Percentiles rank a stretch among this genome's conserved stretches.
These are phyloP conservation scores for Acanthopagrus latus DNA, from an alignment of 2,797 vertebrate species.

Conservation along the genomic window DNA sequence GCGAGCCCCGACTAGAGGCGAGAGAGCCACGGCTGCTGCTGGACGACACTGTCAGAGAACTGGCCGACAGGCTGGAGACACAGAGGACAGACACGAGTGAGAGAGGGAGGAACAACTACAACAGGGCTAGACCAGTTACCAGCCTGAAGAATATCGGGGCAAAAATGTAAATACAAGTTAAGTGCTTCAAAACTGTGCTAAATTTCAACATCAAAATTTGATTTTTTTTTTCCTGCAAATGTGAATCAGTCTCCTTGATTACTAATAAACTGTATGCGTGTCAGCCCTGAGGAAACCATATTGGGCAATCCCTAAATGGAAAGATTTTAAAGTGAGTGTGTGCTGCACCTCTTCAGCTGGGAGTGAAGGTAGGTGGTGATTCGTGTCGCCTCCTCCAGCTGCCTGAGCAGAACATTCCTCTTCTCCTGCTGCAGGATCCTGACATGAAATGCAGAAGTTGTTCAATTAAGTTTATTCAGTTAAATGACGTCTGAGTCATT, in stretches of 20 bases:
- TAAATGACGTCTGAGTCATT: neutral
- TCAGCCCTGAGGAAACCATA: too few species aligned
- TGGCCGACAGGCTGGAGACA: conserved; percentile 91
- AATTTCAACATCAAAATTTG: too few species aligned
- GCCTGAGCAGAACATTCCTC: conserved; percentile 93
- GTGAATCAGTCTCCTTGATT: too few species aligned
- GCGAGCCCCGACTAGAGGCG: conserved; percentile 94
- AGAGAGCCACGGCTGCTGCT: conserved; percentile 97
- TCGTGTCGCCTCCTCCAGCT: conserved; percentile 95
- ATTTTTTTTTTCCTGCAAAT: too few species aligned
- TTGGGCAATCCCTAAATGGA: too few species aligned
- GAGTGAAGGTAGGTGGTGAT: conserved; percentile 96
- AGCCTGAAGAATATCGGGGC: too few species aligned
- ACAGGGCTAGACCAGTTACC: too few species aligned
- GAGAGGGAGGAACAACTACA: neutral
- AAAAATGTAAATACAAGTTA: too few species aligned
- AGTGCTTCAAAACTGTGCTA: too few species aligned
- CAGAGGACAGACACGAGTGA: neutral
- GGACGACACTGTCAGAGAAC: conserved; percentile 95
- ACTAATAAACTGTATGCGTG: too few species aligned
- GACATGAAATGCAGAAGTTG: conserved; percentile 26
- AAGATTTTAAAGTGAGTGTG: neutral
- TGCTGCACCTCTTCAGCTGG: conserved; percentile 93
- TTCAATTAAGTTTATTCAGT: neutral
- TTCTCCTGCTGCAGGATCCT: conserved; percentile 92